These are phyloP conservation scores for Microplitis demolitor DNA, from an alignment of 1,140 invertebrate genomes.

Conservation along the genomic window DNA sequence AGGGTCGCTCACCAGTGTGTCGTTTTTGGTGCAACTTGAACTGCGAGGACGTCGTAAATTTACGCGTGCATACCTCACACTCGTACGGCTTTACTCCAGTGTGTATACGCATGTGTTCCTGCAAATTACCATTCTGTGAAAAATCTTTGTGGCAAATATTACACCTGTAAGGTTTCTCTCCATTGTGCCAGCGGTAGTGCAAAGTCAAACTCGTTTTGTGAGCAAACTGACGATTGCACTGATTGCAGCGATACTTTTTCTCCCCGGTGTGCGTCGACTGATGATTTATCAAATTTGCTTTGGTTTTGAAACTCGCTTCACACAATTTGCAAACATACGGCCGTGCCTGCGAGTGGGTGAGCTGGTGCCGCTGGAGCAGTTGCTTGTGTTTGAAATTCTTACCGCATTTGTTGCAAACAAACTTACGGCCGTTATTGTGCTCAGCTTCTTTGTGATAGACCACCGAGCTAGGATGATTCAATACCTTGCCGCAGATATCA, in stretches of 20 bases:
- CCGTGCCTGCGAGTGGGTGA: conserved; percentile 71
- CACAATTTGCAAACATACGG: conserved; percentile 69
- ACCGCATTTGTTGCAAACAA: conserved; percentile 73
- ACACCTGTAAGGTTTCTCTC: conserved; percentile 68
- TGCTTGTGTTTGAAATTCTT: conserved; percentile 75
- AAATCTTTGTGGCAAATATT: conserved; percentile 67
- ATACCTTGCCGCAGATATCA: conserved; percentile 72
- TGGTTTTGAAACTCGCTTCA: conserved; percentile 71
- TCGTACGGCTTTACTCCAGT: conserved; percentile 69
- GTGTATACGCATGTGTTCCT: conserved; percentile 67
- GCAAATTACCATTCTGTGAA: conserved; percentile 68
- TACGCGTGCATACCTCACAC: conserved; percentile 72
- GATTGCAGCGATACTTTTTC: conserved; percentile 74
- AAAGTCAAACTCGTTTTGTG: conserved; percentile 75
- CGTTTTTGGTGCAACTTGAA: conserved; percentile 67
- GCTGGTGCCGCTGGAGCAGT: conserved; percentile 70
- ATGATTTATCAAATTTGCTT: conserved; percentile 73
- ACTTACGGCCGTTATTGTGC: conserved; percentile 68
- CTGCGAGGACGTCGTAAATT: conserved; percentile 73
- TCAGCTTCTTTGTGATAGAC: conserved; percentile 74
- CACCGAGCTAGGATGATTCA: conserved; percentile 70
- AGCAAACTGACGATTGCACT: conserved; percentile 77
- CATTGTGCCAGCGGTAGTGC: conserved; percentile 66
- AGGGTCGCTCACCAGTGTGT: conserved; percentile 69
- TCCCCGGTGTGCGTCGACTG: conserved; percentile 71